Evolutionary conservation across 2,113 vertebrate species (phyloP).

Genomic region (Promerops cafer): DNA sequence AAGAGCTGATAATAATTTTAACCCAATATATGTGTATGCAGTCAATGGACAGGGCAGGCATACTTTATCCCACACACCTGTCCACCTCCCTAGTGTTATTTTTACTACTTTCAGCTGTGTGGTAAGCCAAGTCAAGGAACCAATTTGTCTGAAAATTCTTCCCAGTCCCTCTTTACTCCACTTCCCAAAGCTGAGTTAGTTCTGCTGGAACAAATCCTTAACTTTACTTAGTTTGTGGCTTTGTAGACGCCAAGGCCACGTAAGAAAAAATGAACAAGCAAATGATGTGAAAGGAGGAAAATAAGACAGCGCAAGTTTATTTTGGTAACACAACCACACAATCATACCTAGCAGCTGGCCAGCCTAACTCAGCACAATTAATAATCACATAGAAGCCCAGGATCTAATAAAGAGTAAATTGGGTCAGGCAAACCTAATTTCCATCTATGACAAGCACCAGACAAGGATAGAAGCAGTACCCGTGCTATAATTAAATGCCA

Average conservation of each 20-base stretch:
- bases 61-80: not conserved
- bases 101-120: not conserved
- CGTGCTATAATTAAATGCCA: rapidly evolving
- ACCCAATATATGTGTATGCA: not conserved
- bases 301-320: not conserved
- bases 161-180: not conserved
- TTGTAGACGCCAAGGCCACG: not conserved
- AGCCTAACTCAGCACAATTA: not conserved
- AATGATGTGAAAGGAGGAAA: not conserved
- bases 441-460: not conserved
- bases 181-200: not conserved
- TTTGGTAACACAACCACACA: not conserved
- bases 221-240: not conserved
- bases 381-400: not conserved
- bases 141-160: not conserved
- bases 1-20: not conserved
- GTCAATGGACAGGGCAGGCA: not conserved
- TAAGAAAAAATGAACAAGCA: not conserved
- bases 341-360: not conserved
- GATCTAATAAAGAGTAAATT: not conserved
- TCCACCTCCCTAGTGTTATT: not conserved
- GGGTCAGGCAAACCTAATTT: not conserved
- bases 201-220: not conserved
- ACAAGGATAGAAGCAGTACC: not conserved
- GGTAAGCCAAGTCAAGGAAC: not conserved